Percentiles rank a stretch among this genome's conserved stretches.
phyloP scores from a whole-genome alignment of 2,888 invertebrate species.

The Drosophila meridiana region DNA sequence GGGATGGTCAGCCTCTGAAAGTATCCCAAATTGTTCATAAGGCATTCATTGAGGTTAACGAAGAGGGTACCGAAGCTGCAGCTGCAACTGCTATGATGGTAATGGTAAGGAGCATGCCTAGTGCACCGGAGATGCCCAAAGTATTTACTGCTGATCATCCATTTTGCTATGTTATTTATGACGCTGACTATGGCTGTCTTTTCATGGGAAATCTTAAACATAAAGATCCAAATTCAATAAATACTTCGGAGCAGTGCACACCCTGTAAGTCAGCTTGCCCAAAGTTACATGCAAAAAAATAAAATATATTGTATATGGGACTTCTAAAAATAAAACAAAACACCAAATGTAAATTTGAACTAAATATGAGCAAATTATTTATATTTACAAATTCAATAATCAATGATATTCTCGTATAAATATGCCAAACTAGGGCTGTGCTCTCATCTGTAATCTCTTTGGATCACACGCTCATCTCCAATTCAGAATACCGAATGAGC shows the following conservation, averaged over 20 bases:
- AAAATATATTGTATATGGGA: background rate
- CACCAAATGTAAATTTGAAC: background rate
- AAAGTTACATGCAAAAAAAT: background rate
- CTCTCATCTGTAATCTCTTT: background rate
- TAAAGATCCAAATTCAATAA: background rate
- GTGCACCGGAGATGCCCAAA: background rate
- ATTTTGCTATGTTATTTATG: slow-evolving; percentile 41
- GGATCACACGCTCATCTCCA: slow-evolving; percentile 11
- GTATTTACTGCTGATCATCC: slow-evolving; percentile 51
- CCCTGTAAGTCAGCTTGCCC: background rate
- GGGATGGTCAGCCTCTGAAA: background rate
- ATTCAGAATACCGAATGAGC: slow-evolving; percentile 19
- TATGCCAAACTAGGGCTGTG: background rate
- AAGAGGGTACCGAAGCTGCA: slow-evolving; percentile 94
- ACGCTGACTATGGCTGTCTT: slow-evolving; percentile 26
- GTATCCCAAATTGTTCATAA: slow-evolving; percentile 90
- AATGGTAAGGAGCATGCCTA: background rate
- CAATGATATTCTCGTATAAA: background rate
- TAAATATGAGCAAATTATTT: background rate
- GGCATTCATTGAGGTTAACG: slow-evolving; percentile 93
- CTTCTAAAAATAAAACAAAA: background rate
- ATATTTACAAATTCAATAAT: background rate
- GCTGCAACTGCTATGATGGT: slow-evolving; percentile 87
- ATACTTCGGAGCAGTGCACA: background rate
- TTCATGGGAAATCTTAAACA: slow-evolving; percentile 30